Conservation (phyloP, 2,888 invertebrate species). For the Dasysyrphus tricinctus region DNA sequence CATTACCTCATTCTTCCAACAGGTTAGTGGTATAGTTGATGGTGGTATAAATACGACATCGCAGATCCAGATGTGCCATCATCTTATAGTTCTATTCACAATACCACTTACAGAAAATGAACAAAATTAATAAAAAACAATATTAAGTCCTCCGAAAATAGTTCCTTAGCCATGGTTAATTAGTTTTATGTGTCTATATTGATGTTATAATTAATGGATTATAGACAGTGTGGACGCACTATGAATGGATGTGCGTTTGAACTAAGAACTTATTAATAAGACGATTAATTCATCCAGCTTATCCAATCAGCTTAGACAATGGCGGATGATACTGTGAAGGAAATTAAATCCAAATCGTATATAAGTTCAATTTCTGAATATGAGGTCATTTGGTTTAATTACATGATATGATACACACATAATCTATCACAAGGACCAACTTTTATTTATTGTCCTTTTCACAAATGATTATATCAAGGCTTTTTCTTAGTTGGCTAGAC, state of each 20-base stretch:
- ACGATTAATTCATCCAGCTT: conserved; percentile 30
- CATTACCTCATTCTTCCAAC: conserved; percentile 18
- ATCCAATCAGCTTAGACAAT: not conserved
- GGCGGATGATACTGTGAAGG: conserved; percentile 7
- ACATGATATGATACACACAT: not conserved
- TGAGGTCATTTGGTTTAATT: conserved; percentile 38
- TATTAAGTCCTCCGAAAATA: conserved; percentile 27
- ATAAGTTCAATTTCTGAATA: not conserved
- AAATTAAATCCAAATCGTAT: conserved; percentile 34
- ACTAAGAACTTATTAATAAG: conserved; percentile 46
- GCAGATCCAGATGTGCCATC: not conserved
- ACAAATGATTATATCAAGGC: not conserved
- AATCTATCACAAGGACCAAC: not conserved
- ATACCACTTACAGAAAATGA: conserved; percentile 4
- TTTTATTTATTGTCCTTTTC: not conserved
- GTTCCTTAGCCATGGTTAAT: conserved; percentile 30
- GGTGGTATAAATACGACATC: not conserved
- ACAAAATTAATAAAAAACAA: conserved; percentile 41
- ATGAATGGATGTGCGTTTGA: not conserved
- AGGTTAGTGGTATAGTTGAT: not conserved
- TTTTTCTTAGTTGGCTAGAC: not conserved
- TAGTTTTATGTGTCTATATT: conserved; percentile 25
- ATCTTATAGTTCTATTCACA: conserved; percentile 1
- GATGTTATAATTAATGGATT: not conserved
- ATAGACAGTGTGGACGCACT: not conserved